Conservation (phyloP, 2,888 invertebrate species). For the Pseudoips prasinana region DNA sequence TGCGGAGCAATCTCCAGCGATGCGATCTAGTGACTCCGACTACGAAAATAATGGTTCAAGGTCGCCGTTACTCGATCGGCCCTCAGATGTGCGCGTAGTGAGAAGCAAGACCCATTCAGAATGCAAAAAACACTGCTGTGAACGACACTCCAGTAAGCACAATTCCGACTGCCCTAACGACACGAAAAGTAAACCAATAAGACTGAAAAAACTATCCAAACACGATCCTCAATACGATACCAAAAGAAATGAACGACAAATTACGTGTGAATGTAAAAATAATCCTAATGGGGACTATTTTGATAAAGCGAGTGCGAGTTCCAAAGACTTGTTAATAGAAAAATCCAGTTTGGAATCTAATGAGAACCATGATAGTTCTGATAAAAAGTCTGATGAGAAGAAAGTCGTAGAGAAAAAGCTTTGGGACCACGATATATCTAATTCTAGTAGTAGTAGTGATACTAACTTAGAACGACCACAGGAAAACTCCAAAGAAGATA, state of each 20-base stretch:
- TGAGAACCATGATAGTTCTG: conserved; percentile 60
- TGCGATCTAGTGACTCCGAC: conserved; percentile 84
- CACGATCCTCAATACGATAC: conserved; percentile 50
- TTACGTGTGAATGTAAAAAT: conserved; percentile 60
- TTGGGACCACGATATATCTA: conserved; percentile 81
- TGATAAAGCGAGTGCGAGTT: conserved; percentile 86
- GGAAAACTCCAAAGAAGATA: conserved; percentile 43
- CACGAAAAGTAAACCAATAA: conserved; percentile 63
- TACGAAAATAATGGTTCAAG: conserved; percentile 87
- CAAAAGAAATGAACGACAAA: conserved; percentile 50
- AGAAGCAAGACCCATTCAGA: conserved; percentile 62
- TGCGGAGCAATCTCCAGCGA: conserved; percentile 68
- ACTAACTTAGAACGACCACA: conserved; percentile 63
- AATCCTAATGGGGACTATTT: conserved; percentile 67
- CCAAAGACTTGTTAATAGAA: conserved; percentile 86
- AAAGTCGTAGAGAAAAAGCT: conserved; percentile 60
- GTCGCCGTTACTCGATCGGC: conserved; percentile 84
- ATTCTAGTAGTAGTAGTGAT: conserved; percentile 83
- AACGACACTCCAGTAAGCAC: conserved; percentile 55
- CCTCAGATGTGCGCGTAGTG: conserved; percentile 68
- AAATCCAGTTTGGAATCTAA: conserved; percentile 79
- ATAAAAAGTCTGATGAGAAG: conserved; percentile 49
- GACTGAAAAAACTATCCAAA: conserved; percentile 69
- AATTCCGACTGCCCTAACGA: conserved; percentile 56
- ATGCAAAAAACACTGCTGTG: conserved; percentile 64